A percentile compares a stretch with the other conserved stretches of the same genome.
phyloP scores from a whole-genome alignment of 2,888 invertebrate species.

The Melinaea menophilus region DNA sequence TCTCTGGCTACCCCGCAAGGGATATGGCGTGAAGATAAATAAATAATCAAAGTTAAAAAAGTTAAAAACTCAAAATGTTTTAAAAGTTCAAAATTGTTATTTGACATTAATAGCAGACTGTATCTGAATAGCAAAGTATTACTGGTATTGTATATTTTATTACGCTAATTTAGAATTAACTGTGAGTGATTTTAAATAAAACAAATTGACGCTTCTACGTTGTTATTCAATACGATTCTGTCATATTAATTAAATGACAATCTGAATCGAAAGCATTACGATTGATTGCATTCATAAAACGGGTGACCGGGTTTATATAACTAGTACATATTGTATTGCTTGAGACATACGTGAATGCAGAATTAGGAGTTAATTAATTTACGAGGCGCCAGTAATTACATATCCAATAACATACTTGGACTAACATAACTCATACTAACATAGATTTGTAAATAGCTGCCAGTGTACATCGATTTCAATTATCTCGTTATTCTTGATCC shows the following conservation, averaged over 20 bases:
- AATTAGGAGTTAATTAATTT: slow-evolving; percentile 71
- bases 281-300: slow-evolving; percentile 33
- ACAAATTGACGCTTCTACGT: too few species aligned
- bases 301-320: slow-evolving; percentile 25
- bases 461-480: slow-evolving; percentile 34
- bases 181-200: too few species aligned
- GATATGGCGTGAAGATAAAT: too few species aligned
- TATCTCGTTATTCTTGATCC: slow-evolving; percentile 23
- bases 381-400: slow-evolving; percentile 60
- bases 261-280: slow-evolving; percentile 25
- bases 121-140: too few species aligned
- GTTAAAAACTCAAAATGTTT: too few species aligned
- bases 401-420: slow-evolving; percentile 51
- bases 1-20: too few species aligned
- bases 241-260: not conserved
- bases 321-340: slow-evolving; percentile 20
- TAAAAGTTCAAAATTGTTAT: too few species aligned
- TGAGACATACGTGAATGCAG: slow-evolving; percentile 49
- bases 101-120: too few species aligned
- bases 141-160: too few species aligned
- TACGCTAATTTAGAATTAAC: too few species aligned
- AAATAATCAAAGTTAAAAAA: too few species aligned
- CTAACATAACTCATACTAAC: slow-evolving; percentile 44
- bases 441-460: slow-evolving; percentile 44
- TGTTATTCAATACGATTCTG: not conserved